Conservation (phyloP, 2,888 invertebrate genomes). For the Luffia ferchaultella region DNA sequence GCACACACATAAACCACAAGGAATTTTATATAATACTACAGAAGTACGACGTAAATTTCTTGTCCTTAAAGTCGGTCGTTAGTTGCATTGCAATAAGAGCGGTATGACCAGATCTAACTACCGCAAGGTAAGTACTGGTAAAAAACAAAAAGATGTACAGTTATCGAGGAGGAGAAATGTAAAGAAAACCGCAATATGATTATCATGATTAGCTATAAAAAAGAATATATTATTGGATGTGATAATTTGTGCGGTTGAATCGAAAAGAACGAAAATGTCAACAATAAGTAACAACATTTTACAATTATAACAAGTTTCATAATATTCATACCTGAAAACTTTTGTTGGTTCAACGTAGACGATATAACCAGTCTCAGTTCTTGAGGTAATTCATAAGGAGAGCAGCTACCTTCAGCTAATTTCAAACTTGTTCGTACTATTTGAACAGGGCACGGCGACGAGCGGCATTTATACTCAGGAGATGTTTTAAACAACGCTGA, state of each 20-base stretch:
- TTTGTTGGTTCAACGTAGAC: constrained; percentile 39
- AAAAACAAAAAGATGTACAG: no score
- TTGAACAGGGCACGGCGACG: constrained; percentile 55
- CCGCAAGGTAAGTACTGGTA: no score
- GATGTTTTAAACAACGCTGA: constrained; percentile 61
- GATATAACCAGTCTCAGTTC: constrained; percentile 69
- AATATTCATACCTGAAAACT: constrained; percentile 35
- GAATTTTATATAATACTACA: no score
- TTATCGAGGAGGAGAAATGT: no score
- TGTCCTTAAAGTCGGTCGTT: no score
- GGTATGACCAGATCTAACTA: no score
- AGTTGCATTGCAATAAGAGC: no score
- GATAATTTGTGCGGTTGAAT: background rate
- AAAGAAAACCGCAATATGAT: no score
- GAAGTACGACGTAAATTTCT: no score
- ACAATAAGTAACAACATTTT: background rate
- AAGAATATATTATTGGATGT: no score
- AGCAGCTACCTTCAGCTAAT: constrained; percentile 69
- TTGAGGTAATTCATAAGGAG: constrained; percentile 69
- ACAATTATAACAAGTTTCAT: background rate
- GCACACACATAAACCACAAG: no score
- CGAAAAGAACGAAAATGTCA: background rate
- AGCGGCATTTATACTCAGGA: constrained; percentile 37
- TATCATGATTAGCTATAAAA: no score
- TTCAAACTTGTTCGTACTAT: constrained; percentile 69